Evolutionary conservation across 2,888 invertebrate species (phyloP), one percentile per base, ranked within the genome.

Genomic region (Acanthopleura granulata): DNA sequence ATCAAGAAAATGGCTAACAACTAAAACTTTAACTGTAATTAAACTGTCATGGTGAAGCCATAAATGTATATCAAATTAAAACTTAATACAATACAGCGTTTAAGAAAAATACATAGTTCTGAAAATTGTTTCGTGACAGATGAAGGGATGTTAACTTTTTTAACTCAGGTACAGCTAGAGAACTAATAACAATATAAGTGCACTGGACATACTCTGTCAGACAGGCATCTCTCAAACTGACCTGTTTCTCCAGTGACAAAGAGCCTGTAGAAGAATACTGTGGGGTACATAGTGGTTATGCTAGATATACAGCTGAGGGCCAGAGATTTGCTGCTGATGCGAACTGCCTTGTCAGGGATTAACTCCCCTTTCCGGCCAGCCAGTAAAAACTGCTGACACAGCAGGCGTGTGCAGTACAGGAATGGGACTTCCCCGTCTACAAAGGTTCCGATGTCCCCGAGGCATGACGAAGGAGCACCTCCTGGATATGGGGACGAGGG

Each of bases 241-340:
- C 80, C 78, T 71, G 51, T 62, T 66, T 50, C 66, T 14, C 74
- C 71, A 40, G 76, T 77, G n/a, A 80, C 80, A 62, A 91, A 91
- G 49, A 93, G 84, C 15, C 91, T 89, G 27, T 94, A 89, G 0
- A 94, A 93, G 76, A 97, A 93, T 6, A 94, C 92, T 80, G 93
- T 92, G 0, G 98, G 97, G 84, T 94, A 93, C 30, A 96, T 89
- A 61, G 93, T 93, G 51, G 96, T 91, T 74, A 96, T 93, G 81
- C 94, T 94, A 0, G 94, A 93, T 29, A 98, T 89, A 87, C 96
- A 97, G 74, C 93, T 93, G n/a, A 98, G 88, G 0, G 97, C 95
- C 57, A 97, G 93, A 12, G 95, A 94, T 91, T 98, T 97, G 0
- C 97, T 95, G 76, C 97, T 97, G 49, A 98, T 96, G 51, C 98